Base-by-base conservation (phyloP, 92 coral and sea anemone species). In the Porites rus region DNA sequence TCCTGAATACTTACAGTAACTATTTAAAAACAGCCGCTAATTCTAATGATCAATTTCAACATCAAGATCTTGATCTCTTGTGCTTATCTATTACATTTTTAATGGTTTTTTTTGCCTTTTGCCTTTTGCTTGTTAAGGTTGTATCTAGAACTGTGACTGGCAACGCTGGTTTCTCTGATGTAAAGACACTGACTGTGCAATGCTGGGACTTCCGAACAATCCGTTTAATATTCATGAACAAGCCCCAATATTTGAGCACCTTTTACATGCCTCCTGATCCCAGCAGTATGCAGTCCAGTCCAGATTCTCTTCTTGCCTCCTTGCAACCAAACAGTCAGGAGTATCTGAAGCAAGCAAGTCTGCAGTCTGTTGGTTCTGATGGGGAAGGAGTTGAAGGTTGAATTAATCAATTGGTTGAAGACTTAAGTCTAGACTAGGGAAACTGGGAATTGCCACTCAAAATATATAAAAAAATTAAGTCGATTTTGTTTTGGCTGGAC, bases 121-220 rank as follows among this genome's bases (percentile, higher is more conserved):
- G 8, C 66, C 28, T 59, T 28, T 59, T 3, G 28, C 52, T 58
- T 50, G 8, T 54, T 3, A 73, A 96, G 99, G 95, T 94, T 88
- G 99, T 96, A 13, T 83, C 96, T 53, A 85, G 95, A 66, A 95
- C 96, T 56, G 95, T 91, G 10, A 90, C 88, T 59, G 99, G 99
- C 4, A 96, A 93, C 78, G 96, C 98, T 59, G 97, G 97, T 16
- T 91, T 93, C 92, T 93, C 97, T 10, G 98, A 91, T 58, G 99
- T 96, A 68, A 96, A 96, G 87, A 95, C 98, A 20, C 82, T 96
- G 53, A 95, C 95, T 70, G 88, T 96, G 61, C 92, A 85, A 7
- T 96, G 99, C 77, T 94, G 96, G 92, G 99, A 96, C 78, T 96
- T 96, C 89, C 93, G 98, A 59, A 92, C 93, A 24, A 90, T 96